phyloP scores from a whole-genome alignment of 37 sponge, comb jelly and placozoan genomes.

The Geodia barretti region DNA sequence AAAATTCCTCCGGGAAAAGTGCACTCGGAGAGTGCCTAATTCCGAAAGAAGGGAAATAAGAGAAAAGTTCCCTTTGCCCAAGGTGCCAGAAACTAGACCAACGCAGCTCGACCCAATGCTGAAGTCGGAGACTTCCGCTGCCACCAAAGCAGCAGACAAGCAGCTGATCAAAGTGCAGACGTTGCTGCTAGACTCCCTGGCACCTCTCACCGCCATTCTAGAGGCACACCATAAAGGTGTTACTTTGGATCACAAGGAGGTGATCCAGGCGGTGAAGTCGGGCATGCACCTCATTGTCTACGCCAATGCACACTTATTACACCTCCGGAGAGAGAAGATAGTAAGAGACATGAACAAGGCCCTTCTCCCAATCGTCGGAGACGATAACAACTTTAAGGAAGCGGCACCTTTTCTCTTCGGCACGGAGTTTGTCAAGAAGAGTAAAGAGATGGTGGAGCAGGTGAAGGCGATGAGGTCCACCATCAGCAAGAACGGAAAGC shows the following conservation, averaged over 20 bases:
- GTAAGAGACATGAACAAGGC: not conserved
- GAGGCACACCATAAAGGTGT: constrained; percentile 31
- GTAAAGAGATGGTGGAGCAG: constrained; percentile 7
- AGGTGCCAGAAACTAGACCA: too few species aligned
- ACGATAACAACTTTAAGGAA: constrained; percentile 9
- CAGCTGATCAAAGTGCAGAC: constrained; percentile 21
- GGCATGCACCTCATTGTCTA: constrained; percentile 21
- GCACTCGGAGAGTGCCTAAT: too few species aligned
- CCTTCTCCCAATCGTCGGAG: constrained; percentile 10
- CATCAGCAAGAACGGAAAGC: too few species aligned
- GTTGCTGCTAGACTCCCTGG: constrained; percentile 25
- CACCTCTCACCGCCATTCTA: constrained; percentile 28
- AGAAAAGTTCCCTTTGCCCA: too few species aligned
- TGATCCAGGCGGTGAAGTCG: not conserved
- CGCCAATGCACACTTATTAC: constrained; percentile 22
- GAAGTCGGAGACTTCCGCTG: too few species aligned
- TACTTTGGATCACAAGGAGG: too few species aligned
- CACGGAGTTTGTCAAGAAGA: constrained; percentile 24
- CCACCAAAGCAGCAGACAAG: too few species aligned
- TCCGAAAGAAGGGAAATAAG: too few species aligned
- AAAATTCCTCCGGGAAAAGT: too few species aligned
- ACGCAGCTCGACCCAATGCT: too few species aligned
- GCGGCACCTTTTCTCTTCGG: constrained; percentile 28
- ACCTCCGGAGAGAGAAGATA: constrained; percentile 11
- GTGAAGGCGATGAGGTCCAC: constrained; percentile 4